Evolutionary conservation across 2,888 invertebrate genomes (phyloP), one percentile per base, ranked within the genome.

Genomic region (Pyrocoelia pectoralis): DNA sequence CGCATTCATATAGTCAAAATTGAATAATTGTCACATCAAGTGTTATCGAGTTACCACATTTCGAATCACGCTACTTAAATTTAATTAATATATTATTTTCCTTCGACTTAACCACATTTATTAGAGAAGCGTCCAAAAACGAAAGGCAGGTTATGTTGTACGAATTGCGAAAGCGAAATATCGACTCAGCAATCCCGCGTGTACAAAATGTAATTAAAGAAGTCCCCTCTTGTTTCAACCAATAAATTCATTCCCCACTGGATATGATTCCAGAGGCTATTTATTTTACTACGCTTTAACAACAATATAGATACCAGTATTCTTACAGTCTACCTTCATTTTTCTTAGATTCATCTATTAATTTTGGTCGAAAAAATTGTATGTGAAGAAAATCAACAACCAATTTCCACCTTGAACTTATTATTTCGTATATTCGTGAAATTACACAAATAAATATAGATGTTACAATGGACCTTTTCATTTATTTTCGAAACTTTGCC

Each of bases 201-300:
- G 64, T 55, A 49, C 38, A 29, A 51, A 48, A 59, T 49, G 53
- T 59, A 64, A 64, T 64, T 64, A 64, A 64, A 59, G 59, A 64
- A 59, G 56, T 51, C 59, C 62, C 56, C 56, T 43, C 63, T 33
- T 59, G 59, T 55, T 58, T 58, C 49, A 19, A 51, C 62, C 59
- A 54, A 64, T 64, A 64, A 59, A 64, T 64, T 59, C 58, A 48
- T 41, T 56, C 54, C 40, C 53, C 59, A 59, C 46, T 48, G 43
- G 28, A 48, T 46, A 46, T 46, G 46, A 46, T 46, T 18, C 46
- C 18, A 15, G 24, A 17, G 28, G 13, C 24, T 24, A 50, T 29
- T 29, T 29, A 13, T 50, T 50, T 12, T 33, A 2, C 3, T 33
- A 33, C 2, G 2, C 9, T 33, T 33, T 33, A 33, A n/a, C 2